Evolutionary conservation across 2,888 invertebrate genomes (phyloP).

Genomic region (Opisthograptis luteolata): DNA sequence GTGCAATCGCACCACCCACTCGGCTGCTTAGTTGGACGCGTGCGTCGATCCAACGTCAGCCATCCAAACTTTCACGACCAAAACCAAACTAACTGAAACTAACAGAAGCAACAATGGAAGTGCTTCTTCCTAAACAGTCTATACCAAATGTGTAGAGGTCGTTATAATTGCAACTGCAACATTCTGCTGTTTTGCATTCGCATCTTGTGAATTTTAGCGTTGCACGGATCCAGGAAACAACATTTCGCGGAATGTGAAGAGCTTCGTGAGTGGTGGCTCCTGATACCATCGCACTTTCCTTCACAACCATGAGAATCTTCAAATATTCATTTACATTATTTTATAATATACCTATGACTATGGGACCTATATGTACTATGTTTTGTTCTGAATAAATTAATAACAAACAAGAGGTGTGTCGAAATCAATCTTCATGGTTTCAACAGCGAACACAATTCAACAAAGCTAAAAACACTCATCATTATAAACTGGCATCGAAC

Average conservation of each 20-base stretch:
- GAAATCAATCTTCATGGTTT: too few relatives aligned
- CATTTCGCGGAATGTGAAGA: slow-evolving; percentile 53
- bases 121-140: not conserved
- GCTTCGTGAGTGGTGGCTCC: slow-evolving; percentile 56
- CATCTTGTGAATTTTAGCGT: slow-evolving; percentile 36
- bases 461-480: not conserved
- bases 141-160: not conserved
- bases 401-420: not conserved
- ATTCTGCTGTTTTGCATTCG: slow-evolving; percentile 34
- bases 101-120: not conserved
- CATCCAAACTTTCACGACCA: slow-evolving; percentile 19
- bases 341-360: slow-evolving; percentile 23
- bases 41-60: slow-evolving; percentile 33
- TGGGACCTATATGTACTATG: too few relatives aligned
- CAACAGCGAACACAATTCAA: not conserved
- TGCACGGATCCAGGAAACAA: slow-evolving; percentile 40
- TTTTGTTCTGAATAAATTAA: too few relatives aligned
- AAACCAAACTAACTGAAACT: slow-evolving; percentile 2
- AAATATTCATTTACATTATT: slow-evolving; percentile 34
- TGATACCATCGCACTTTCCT: slow-evolving; percentile 62
- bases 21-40: slow-evolving; percentile 45
- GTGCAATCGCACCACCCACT: slow-evolving; percentile 51
- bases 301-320: slow-evolving; percentile 47
- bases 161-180: slow-evolving; percentile 12
- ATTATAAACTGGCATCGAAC: slow-evolving; percentile 25